Percentiles rank a stretch among this genome's conserved stretches.
Evolutionary conservation across 2,888 invertebrate genomes (phyloP).

Genomic region (Reticulitermes lucifugus): DNA sequence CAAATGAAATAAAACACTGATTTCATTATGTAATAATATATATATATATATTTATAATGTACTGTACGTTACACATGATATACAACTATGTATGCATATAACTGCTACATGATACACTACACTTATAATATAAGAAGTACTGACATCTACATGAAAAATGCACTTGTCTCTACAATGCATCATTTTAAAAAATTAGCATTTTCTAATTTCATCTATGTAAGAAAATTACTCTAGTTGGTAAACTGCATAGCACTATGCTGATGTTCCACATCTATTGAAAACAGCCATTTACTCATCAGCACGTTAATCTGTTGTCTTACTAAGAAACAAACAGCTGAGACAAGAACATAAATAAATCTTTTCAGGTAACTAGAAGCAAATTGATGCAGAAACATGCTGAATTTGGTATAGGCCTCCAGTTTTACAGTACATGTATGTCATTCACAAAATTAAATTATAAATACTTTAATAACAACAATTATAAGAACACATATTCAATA

Average conservation of each 20-base stretch:
- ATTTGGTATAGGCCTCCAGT: conserved; percentile 38
- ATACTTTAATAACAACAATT: conserved; percentile 16
- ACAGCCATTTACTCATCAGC: neutral
- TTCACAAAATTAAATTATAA: neutral
- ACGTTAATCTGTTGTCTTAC: conserved; percentile 1
- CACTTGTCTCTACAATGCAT: conserved; percentile 12
- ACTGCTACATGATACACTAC: conserved; percentile 25
- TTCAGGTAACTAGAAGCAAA: conserved; percentile 38
- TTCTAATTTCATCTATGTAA: neutral
- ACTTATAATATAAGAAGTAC: conserved; percentile 27
- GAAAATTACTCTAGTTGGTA: neutral
- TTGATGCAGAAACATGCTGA: conserved; percentile 1
- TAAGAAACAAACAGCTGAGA: neutral
- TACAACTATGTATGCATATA: neutral
- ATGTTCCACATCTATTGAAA: neutral
- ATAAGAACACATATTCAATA: conserved; percentile 9
- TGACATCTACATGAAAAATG: conserved; percentile 30
- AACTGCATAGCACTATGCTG: neutral
- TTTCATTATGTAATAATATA: too few relatives aligned
- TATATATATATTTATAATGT: conserved; percentile 5
- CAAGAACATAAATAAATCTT: neutral
- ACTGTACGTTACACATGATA: conserved; percentile 17
- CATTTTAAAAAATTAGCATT: conserved; percentile 12
- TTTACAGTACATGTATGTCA: neutral
- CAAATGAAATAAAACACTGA: too few relatives aligned